Evolutionary conservation across 2,113 vertebrate genomes (phyloP), one percentile per base, ranked within the genome.

Genomic region (Sebastes schlegelii): DNA sequence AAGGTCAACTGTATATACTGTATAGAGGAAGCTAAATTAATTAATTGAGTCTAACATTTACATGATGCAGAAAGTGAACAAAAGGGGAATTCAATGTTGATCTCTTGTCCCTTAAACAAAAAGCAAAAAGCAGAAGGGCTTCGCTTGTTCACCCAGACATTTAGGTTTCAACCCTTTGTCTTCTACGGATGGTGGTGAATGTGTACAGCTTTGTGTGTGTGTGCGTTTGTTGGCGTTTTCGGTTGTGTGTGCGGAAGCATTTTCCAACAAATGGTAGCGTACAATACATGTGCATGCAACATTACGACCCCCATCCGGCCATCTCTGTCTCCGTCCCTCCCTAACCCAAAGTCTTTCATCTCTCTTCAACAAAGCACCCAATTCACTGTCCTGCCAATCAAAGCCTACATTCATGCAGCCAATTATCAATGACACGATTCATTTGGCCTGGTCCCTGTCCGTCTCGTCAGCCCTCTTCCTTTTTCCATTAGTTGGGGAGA

Each of bases 401-500:
- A 92, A 90, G 92, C 91, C 79, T 34, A 88, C 91, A 92, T 91
- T 93, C 87, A 93, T 75, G 52, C 65, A 72, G 85, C 73, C 83
- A 84, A 85, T 90, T 86, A 85, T 90, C 84, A 92, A 86, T 91
- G 89, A 89, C 79, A 86, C 75, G 60, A 89, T 92, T 92, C 90
- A 91, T 90, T 79, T 90, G 68, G 62, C 82, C 55, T 34, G 23
- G 63, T 81, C 83, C 72, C 57, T 61, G 63, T 82, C 54, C 14
- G 54, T 82, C 80, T 70, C 69, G 68, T 80, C 51, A 62, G 79
- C 48, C 49, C 48, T 80, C 81, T 74, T 88, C 71, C 80, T 60
- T 82, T 67, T 80, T 84, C 51, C 54, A 73, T 74, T 16, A 48
- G 40, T 88, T 86, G 48, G 9, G 69, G 73, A 45, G 65, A 26